These are phyloP conservation scores for Oasisia sp. DNA, from an alignment of 2,888 invertebrate species.

Conservation along the genomic window DNA sequence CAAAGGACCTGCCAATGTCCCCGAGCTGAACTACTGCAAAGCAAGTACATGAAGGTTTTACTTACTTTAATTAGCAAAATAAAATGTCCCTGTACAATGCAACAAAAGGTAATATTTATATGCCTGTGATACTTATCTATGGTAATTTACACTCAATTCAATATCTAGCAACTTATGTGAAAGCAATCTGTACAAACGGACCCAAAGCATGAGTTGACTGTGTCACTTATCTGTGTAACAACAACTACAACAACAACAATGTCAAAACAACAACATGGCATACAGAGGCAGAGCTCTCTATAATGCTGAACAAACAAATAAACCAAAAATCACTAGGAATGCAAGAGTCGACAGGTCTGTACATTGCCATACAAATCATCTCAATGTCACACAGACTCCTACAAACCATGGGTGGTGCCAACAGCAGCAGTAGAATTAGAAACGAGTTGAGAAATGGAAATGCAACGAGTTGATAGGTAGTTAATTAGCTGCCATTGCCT, in stretches of 20 bases:
- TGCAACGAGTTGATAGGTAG: background rate
- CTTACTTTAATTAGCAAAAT: background rate
- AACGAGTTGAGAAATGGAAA: background rate
- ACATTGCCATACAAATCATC: background rate
- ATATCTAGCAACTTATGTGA: too few relatives aligned
- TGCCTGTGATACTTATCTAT: too few relatives aligned
- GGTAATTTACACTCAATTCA: too few relatives aligned
- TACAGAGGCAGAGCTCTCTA: background rate
- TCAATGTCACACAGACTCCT: background rate
- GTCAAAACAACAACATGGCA: background rate
- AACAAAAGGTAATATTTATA: too few relatives aligned
- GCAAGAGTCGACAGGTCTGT: background rate
- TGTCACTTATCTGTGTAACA: too few relatives aligned
- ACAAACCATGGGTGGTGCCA: background rate
- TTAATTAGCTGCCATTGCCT: background rate
- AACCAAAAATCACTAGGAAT: background rate
- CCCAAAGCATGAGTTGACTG: too few relatives aligned
- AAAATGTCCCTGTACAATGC: background rate
- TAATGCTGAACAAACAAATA: background rate
- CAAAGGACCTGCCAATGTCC: background rate
- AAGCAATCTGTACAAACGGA: too few relatives aligned
- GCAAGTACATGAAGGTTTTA: background rate
- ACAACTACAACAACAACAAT: background rate
- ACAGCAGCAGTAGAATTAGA: background rate
- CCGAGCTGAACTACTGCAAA: background rate